Base-by-base conservation (phyloP, 2,888 invertebrate genomes). In the Eubasilissa splendida region DNA sequence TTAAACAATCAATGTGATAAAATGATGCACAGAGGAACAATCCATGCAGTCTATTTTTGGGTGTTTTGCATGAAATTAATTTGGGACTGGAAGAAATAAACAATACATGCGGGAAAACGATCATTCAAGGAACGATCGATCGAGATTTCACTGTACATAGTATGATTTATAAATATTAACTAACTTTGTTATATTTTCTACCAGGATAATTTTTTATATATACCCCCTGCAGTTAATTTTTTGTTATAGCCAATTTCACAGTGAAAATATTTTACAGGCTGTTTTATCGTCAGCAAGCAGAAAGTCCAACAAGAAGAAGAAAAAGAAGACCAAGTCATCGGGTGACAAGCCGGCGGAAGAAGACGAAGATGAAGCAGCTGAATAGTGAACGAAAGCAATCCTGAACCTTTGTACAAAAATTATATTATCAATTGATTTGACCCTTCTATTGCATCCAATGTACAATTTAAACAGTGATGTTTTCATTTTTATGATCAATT, bases 271-370 rank as follows among this genome's bases (percentile, higher is more conserved):
- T 81, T 87, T 88, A 2, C 89, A 95, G 94, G 90, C 93, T 82
- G 91, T 96, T 83, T 90, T 97, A 85, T 94, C 93, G 87, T 93
- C 95, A 14, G 95, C 96, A 83, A 94, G 93, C 84, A 93, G 94
- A 71, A 97, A 96, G 88, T 91, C 96, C 42, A 96, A 95, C 85
- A 97, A 97, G 90, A 95, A 95, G 92, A 97, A 96, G 93, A 96
- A 96, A 93, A 96, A 96, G 94, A 96, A 95, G 93, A 94, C 94
- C 84, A 93, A 93, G 84, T 93, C 92, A 83, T 89, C 91, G 76
- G 89, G 91, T 84, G 87, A 86, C 79, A 91, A 91, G 84, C 88
- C 91, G n/a, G 91, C 92, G 90, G 92, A 92, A 87, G 91, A 91
- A 33, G 92, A 92, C 86, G 92, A 91, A 81, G 91, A 87, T 85